Percentiles rank a stretch among this genome's conserved stretches.
These are phyloP conservation scores for Dendrophyllia cribrosa DNA, from an alignment of 64 coral and sea anemone genomes.

Conservation along the genomic window DNA sequence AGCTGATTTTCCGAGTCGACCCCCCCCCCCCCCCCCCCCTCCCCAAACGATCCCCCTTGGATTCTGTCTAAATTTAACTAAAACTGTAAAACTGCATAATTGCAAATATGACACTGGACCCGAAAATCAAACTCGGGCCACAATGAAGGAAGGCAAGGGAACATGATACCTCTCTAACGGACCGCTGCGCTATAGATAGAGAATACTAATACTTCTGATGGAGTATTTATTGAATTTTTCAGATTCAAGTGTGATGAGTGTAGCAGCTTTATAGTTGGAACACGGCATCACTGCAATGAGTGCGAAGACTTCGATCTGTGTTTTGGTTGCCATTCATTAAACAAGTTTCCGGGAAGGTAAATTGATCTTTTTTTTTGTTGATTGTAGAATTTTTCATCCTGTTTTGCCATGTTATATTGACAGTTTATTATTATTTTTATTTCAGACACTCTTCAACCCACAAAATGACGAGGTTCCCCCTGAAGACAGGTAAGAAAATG, in stretches of 20 bases:
- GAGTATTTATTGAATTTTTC: background rate
- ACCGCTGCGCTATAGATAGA: too few species aligned
- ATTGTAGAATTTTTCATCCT: background rate
- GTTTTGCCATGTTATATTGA: background rate
- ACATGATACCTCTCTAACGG: too few species aligned
- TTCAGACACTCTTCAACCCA: slow-evolving; percentile 79
- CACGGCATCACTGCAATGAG: slow-evolving; percentile 91
- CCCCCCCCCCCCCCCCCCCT: too few species aligned
- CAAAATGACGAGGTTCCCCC: slow-evolving; percentile 81
- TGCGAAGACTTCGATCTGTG: slow-evolving; percentile 95
- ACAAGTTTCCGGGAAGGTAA: slow-evolving; percentile 76
- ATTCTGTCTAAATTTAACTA: too few species aligned
- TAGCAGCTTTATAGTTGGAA: slow-evolving; percentile 90
- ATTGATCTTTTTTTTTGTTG: background rate
- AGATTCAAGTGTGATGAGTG: slow-evolving; percentile 94
- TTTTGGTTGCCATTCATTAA: slow-evolving; percentile 86
- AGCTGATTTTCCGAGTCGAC: too few species aligned
- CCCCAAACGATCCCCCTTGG: too few species aligned
- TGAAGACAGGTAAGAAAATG: slow-evolving; percentile 72
- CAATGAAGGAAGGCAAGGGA: too few species aligned
- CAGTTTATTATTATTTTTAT: background rate
- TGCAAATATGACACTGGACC: too few species aligned
- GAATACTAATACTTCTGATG: background rate
- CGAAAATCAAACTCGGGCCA: too few species aligned
- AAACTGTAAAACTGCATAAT: too few species aligned